These are phyloP conservation scores for Poeciliopsis paucimaculata DNA, from an alignment of 2,797 vertebrate species.

Conservation along the genomic window DNA sequence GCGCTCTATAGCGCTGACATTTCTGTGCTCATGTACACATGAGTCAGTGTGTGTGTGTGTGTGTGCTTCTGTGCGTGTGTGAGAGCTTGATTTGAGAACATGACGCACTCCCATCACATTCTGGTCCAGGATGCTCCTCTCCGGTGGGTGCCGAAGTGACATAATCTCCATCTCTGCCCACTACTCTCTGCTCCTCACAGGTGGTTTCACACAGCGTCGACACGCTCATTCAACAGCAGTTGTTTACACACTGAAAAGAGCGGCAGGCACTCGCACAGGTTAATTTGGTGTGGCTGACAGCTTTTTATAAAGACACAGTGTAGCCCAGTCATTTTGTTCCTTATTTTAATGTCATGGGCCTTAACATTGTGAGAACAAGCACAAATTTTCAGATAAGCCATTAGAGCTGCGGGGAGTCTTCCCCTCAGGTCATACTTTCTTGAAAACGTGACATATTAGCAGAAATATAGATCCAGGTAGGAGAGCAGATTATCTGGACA, in stretches of 20 bases:
- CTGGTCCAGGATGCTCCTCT: slow-evolving; percentile 60
- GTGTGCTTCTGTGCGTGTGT: slow-evolving; percentile 35
- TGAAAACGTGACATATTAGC: neutral
- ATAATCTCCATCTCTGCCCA: slow-evolving; percentile 67
- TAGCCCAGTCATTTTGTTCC: slow-evolving; percentile 13
- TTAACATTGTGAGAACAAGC: neutral
- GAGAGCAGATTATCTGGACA: neutral
- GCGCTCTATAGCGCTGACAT: slow-evolving; percentile 44
- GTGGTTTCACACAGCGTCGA: slow-evolving; percentile 35
- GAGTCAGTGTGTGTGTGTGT: slow-evolving; percentile 44
- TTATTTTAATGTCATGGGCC: neutral
- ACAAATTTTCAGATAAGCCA: slow-evolving; percentile 10
- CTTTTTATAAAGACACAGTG: slow-evolving; percentile 7
- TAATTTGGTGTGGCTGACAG: slow-evolving; percentile 11
- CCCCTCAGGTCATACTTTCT: neutral
- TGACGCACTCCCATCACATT: slow-evolving; percentile 63
- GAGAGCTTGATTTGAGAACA: slow-evolving; percentile 58
- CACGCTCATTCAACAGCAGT: slow-evolving; percentile 26
- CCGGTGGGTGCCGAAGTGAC: slow-evolving; percentile 64
- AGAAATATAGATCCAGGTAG: neutral
- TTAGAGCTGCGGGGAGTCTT: slow-evolving; percentile 7
- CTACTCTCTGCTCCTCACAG: slow-evolving; percentile 52
- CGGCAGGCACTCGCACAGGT: neutral
- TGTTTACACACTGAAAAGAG: slow-evolving; percentile 18
- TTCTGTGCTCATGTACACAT: slow-evolving; percentile 48